Evolutionary conservation across 2,113 vertebrate species (phyloP), one percentile per base, ranked within the genome.

Genomic region (Paradoxurus hermaphroditus): DNA sequence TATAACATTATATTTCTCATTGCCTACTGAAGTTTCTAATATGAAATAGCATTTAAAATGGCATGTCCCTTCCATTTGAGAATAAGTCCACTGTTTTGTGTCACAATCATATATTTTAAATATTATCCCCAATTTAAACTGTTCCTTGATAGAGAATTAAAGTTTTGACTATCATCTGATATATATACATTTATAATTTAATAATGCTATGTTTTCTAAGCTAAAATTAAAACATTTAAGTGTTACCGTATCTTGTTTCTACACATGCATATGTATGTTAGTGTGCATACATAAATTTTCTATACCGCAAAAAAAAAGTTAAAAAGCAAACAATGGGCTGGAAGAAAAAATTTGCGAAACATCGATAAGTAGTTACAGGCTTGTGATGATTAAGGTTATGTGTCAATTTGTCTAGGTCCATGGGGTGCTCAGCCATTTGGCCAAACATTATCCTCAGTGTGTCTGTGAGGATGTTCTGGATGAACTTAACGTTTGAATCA

Each of bases 171-270:
- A 79, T 16, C 11, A 53, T n/a, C 63, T 90, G 59, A 83, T 51
- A 53, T 79, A 51, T 27, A 73, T 14, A 85, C 46, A 90, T 72
- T 70, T 73, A 3, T 39, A 88, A 91, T n/a, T 63, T 90, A 93
- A 86, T 65, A 84, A 36, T 68, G 44, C 5, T 46, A 16, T 11
- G 67, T 75, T 81, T 91, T 18, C 41, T 91, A 88, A 91, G 44
- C 49, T 31, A 84, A 83, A 93, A 41, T 77, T 51, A 41, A 96
- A 53, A 62, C 87, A 93, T n/a, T 85, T 88, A 59, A 95, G 19
- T 91, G 18, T 63, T 19, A 78, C n/a, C 21, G 31, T 46, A 89
- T 63, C 31, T 72, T 84, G 2, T 59, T 49, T 93, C 77, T 65
- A 88, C 77, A 6, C 51, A 49, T 79, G 23, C 36, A 27, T 63